Percentiles rank a stretch among this genome's conserved stretches.
phyloP scores from a whole-genome alignment of 2,797 vertebrate species.

The Borostomias antarcticus region DNA sequence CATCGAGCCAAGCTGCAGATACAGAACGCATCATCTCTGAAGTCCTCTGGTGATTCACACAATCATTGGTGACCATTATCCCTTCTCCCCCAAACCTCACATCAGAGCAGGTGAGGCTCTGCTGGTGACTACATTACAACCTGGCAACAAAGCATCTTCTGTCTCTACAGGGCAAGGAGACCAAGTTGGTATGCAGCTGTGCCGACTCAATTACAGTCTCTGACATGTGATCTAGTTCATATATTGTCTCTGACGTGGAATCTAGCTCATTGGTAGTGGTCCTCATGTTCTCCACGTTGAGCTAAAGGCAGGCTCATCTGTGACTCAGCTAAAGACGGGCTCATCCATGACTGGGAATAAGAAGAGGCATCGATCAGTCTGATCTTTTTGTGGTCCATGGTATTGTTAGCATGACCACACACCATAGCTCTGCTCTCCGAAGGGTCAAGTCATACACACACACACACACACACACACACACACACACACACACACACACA shows the following conservation, averaged over 20 bases:
- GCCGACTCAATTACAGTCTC: too few relatives aligned
- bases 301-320: too few relatives aligned
- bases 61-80: conserved; percentile 16
- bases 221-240: too few relatives aligned
- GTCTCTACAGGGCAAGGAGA: background rate
- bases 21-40: conserved; percentile 7
- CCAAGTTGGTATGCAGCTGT: too few relatives aligned
- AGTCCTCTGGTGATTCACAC: conserved; percentile 13
- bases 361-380: background rate
- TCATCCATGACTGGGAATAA: too few relatives aligned
- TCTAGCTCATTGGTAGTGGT: too few relatives aligned
- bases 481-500: background rate
- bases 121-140: conserved; percentile 9
- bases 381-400: background rate
- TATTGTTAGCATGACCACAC: background rate
- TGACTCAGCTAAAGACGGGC: too few relatives aligned
- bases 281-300: too few relatives aligned
- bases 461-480: background rate
- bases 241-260: too few relatives aligned
- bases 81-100: conserved; percentile 1
- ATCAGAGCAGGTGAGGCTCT: conserved; percentile 4
- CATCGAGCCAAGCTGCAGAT: conserved; percentile 1
- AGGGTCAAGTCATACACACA: background rate
- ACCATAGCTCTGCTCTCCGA: background rate
- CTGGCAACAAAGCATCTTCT: background rate